These are phyloP conservation scores for Urechis unicinctus DNA, from an alignment of 2,888 invertebrate genomes.

Conservation along the genomic window DNA sequence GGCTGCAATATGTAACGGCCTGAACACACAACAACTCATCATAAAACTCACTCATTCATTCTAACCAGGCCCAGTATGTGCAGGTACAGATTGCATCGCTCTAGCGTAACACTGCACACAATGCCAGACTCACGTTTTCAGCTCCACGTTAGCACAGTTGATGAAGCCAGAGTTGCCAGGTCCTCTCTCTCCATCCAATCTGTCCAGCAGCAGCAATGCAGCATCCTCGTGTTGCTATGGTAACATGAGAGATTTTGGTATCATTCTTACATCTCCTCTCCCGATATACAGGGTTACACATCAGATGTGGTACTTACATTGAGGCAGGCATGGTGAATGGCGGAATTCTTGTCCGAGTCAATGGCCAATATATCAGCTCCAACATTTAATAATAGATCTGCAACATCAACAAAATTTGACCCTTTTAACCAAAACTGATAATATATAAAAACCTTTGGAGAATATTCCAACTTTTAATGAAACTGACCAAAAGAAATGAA, in stretches of 20 bases:
- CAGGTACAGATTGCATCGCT: too few species aligned
- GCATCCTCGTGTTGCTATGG: slow-evolving; percentile 55
- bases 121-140: slow-evolving; percentile 52
- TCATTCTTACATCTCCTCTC: too few species aligned
- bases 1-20: slow-evolving; percentile 61
- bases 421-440: neutral
- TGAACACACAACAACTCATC: slow-evolving; percentile 26
- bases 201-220: slow-evolving; percentile 57
- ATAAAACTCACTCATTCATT: neutral
- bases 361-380: slow-evolving; percentile 53
- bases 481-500: neutral
- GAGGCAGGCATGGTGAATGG: slow-evolving; percentile 60
- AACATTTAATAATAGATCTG: slow-evolving; percentile 57
- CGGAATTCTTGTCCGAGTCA: slow-evolving; percentile 59
- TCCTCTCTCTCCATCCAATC: slow-evolving; percentile 53
- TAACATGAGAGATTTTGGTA: too few species aligned
- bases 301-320: slow-evolving; percentile 43
- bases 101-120: too few species aligned
- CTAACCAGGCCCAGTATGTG: too few species aligned
- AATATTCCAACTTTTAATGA: neutral
- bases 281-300: too few species aligned
- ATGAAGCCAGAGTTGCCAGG: slow-evolving; percentile 49
- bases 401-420: slow-evolving; percentile 22
- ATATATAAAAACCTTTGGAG: neutral
- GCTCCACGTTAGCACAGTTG: slow-evolving; percentile 57